Conservation (phyloP, 2,888 invertebrate species). For the Callyntrura guangdongensis region DNA sequence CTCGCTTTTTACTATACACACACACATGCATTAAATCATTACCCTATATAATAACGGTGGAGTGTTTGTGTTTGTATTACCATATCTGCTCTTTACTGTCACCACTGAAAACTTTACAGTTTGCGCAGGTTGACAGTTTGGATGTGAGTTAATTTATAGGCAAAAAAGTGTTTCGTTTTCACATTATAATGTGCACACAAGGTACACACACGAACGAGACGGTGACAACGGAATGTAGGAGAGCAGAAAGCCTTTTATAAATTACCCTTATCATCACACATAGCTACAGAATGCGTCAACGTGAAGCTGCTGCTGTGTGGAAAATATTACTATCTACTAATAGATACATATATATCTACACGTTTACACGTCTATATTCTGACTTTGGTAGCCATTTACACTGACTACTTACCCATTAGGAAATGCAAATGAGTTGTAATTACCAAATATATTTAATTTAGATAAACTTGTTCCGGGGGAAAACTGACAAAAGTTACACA, state of each 20-base stretch:
- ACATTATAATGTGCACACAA: neutral
- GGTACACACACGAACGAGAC: neutral
- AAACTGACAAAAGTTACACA: neutral
- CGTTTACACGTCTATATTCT: neutral
- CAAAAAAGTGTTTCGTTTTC: neutral
- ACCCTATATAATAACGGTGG: neutral
- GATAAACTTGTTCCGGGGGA: neutral
- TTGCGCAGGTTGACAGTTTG: constrained; percentile 35
- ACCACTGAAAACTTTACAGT: neutral
- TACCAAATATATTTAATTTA: constrained; percentile 33
- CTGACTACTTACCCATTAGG: neutral
- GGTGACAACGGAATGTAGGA: neutral
- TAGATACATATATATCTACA: neutral
- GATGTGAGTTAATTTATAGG: constrained; percentile 10
- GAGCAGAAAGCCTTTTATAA: neutral
- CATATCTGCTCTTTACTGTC: neutral
- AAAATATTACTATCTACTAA: neutral
- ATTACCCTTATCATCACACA: neutral
- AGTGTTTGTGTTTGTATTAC: too few relatives aligned
- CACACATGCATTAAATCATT: neutral
- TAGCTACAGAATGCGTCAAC: neutral
- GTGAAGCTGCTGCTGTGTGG: neutral
- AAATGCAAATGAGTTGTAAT: constrained; percentile 46
- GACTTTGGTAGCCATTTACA: neutral
- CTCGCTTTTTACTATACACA: neutral